Evolutionary conservation across 1,140 invertebrate genomes (phyloP).

Genomic region (Pararge aegeria): DNA sequence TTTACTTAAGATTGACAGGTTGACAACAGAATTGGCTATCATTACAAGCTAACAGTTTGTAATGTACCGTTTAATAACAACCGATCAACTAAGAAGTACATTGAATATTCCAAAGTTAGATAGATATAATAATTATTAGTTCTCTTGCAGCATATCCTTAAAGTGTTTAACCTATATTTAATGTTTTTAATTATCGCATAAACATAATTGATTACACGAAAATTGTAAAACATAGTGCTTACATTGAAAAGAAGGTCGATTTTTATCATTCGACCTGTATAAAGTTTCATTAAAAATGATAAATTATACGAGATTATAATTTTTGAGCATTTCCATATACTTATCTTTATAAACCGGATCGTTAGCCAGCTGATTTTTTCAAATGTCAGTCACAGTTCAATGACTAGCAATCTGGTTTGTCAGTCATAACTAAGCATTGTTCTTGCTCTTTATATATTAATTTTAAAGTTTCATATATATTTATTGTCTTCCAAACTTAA

Average conservation of each 20-base stretch:
- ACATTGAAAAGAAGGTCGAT: constrained; percentile 12
- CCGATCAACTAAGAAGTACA: neutral
- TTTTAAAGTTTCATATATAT: too few species aligned
- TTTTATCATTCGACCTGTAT: constrained; percentile 10
- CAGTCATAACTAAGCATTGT: too few species aligned
- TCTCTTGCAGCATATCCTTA: neutral
- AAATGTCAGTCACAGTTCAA: constrained; percentile 20
- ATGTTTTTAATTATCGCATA: neutral
- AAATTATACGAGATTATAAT: constrained; percentile 12
- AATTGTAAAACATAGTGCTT: constrained; percentile 3
- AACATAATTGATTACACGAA: constrained; percentile 3
- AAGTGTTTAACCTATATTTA: neutral
- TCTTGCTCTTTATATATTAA: too few species aligned
- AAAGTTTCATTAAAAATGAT: neutral
- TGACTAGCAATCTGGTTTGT: constrained; percentile 15
- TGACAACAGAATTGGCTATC: constrained; percentile 22
- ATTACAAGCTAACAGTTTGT: constrained; percentile 18
- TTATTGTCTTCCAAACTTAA: too few species aligned
- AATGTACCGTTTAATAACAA: neutral
- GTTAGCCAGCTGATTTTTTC: constrained; percentile 13
- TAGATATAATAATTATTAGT: neutral
- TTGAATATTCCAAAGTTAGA: neutral
- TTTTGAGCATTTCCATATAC: constrained; percentile 8
- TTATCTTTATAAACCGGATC: neutral
- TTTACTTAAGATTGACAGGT: constrained; percentile 16